phyloP scores from a whole-genome alignment of 2,797 vertebrate species.

The Serranus cabrilla region DNA sequence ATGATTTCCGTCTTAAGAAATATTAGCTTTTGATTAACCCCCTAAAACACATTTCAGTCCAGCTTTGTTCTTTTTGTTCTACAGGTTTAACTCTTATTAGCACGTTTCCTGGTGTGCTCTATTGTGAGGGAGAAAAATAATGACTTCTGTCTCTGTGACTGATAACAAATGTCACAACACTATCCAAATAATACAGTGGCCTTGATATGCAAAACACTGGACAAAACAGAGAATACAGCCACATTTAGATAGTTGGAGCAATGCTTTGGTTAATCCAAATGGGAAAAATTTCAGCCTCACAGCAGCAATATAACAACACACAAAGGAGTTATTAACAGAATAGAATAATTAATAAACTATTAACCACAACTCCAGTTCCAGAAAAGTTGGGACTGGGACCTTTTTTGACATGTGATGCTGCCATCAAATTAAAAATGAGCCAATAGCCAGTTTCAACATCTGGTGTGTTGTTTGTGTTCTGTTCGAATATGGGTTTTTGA shows the following conservation, averaged over 20 bases:
- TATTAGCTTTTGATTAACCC: background rate
- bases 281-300: background rate
- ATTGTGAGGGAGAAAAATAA: background rate
- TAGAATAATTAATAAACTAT: too few relatives aligned
- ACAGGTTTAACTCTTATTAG: constrained; percentile 1
- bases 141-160: background rate
- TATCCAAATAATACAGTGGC: background rate
- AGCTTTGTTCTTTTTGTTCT: background rate
- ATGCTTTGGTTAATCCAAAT: background rate
- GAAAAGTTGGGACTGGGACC: too few relatives aligned
- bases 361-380: too few relatives aligned
- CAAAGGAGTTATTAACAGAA: background rate
- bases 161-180: constrained; percentile 5
- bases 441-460: too few relatives aligned
- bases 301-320: background rate
- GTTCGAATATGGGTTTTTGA: too few relatives aligned
- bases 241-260: background rate
- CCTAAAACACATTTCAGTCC: background rate
- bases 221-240: background rate
- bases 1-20: background rate
- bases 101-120: background rate
- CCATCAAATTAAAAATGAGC: too few relatives aligned
- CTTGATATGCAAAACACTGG: background rate
- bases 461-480: too few relatives aligned
- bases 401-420: too few relatives aligned